Evolutionary conservation across 1,140 invertebrate species (phyloP), one percentile per base, ranked within the genome.

Genomic region (Lepidurus packardi): DNA sequence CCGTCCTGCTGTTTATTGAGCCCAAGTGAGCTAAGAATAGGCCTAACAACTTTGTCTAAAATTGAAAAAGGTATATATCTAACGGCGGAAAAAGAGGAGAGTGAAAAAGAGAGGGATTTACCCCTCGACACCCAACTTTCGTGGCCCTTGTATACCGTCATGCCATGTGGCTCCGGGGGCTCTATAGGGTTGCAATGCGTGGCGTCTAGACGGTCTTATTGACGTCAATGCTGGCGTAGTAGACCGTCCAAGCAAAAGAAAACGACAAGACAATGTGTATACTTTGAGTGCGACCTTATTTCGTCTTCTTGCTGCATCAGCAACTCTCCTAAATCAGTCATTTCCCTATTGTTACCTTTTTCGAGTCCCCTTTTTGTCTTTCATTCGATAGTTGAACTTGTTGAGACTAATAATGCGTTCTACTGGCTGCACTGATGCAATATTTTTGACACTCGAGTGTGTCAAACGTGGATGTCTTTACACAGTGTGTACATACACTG

Each of bases 131-230:
- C 34, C 34, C 34, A 34, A 34, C 34, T 2, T 34, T 34, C 34
- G 3, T 34, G 34, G 34, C 34, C 34, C 34, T 34, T 34, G 16
- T 65, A 65, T 65, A 65, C 53, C 53, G 53, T 65, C 53, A 65
- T 65, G 53, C 53, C 53, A 65, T 65, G 53, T 65, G 53, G 53
- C 53, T 65, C 53, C 4, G 53, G 13, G 53, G 53, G 53, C 53
- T 65, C 53, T 21, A 65, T 21, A 65, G 53, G n/a, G 53, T 65
- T 65, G 53, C 53, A 65, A 65, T 13, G 53, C 53, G 53, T 65
- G 53, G 53, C 53, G 53, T 65, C 53, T 65, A 65, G 53, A 65
- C 53, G n/a, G 53, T 65, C 53, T 65, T 65, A 65, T 65, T 65
- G 53, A 65, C 53, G 53, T 65, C 53, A 65, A 4, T 65, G 13